These are phyloP conservation scores for Stigmatopora nigra DNA, from an alignment of 2,113 vertebrate genomes.

Conservation along the genomic window DNA sequence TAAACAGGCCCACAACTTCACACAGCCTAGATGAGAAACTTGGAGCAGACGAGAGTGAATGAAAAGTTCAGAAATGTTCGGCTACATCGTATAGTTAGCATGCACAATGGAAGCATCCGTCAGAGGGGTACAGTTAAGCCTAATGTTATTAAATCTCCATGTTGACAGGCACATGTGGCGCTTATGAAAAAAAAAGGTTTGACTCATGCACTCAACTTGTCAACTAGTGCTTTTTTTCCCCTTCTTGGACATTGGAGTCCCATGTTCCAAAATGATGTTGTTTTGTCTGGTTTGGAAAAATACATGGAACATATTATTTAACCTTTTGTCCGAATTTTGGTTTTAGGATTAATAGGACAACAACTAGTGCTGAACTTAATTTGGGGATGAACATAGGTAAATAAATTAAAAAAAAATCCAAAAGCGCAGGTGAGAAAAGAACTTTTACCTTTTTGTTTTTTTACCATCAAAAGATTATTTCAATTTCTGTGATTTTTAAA, in stretches of 20 bases:
- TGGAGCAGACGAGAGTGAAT: constrained; percentile 5
- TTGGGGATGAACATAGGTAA: too few species aligned
- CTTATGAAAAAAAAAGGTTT: not conserved
- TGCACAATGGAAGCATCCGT: not conserved
- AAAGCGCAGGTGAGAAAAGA: too few species aligned
- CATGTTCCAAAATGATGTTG: too few species aligned
- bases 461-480: constrained; percentile 12
- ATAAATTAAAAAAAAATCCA: too few species aligned
- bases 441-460: too few species aligned
- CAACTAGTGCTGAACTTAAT: too few species aligned
- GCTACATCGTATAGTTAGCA: not conserved
- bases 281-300: too few species aligned
- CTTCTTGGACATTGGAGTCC: not conserved
- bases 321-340: too few species aligned
- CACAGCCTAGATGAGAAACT: constrained; percentile 6
- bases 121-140: not conserved
- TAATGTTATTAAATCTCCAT: not conserved
- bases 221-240: not conserved
- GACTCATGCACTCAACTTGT: not conserved
- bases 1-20: constrained; percentile 5
- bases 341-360: too few species aligned
- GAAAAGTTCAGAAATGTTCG: constrained; percentile 4
- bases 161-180: not conserved
- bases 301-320: too few species aligned
- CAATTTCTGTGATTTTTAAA: not conserved